Percentiles rank a stretch among this genome's conserved stretches.
phyloP scores from a whole-genome alignment of 2,797 vertebrate species.

The Tamandua tetradactyla region DNA sequence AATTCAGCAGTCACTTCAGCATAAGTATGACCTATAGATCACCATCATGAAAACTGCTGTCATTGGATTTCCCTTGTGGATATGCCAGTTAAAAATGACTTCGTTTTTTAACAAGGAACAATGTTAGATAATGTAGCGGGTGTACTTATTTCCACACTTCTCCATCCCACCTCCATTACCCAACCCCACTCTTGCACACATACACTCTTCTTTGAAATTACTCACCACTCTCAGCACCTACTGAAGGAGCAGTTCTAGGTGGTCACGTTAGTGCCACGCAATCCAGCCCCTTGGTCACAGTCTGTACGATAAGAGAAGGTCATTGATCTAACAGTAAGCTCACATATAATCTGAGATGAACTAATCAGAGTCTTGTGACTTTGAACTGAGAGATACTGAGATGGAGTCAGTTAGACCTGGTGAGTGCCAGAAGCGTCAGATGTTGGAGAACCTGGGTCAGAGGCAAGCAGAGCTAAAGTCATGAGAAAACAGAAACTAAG shows the following conservation, averaged over 20 bases:
- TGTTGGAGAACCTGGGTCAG: neutral
- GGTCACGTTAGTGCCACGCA: neutral
- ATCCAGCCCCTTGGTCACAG: neutral
- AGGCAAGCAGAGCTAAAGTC: neutral
- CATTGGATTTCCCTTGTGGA: neutral
- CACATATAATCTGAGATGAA: neutral
- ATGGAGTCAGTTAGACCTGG: neutral
- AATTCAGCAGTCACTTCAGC: constrained; percentile 18
- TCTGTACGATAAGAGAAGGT: neutral
- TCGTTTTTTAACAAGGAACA: neutral
- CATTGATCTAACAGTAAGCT: neutral
- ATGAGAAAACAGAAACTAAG: neutral
- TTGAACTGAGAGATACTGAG: neutral
- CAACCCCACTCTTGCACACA: too few species aligned
- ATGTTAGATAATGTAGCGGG: neutral
- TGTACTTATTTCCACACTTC: neutral
- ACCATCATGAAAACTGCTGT: neutral
- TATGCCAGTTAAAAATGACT: constrained; percentile 9
- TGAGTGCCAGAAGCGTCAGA: neutral
- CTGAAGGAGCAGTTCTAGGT: neutral
- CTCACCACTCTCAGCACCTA: neutral
- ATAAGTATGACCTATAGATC: neutral
- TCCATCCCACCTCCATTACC: neutral
- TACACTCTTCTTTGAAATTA: neutral
- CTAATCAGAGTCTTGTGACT: neutral